Evolutionary conservation across 2,888 invertebrate species (phyloP), one percentile per base, ranked within the genome.

Genomic region (Lamellibrachia satsuma): DNA sequence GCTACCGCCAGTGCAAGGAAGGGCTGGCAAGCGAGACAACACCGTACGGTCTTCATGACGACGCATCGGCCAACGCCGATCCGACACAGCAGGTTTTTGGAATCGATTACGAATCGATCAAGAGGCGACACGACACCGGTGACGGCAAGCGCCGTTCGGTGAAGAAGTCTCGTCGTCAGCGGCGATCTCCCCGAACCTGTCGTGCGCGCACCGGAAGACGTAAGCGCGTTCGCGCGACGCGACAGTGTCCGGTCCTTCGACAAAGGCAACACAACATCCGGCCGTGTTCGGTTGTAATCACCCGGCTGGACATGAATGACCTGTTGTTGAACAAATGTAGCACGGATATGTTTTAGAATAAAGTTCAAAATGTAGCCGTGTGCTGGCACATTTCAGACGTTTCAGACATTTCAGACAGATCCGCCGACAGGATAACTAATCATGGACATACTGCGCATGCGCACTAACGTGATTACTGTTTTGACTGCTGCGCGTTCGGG

Each of bases 371-470:
- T 22, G n/a, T 75, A 75, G 75, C 75, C 75, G 22, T 22, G 75
- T 22, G 22, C 75, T 75, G 75, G 75, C 75, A 75, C 75, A 75
- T 75, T 75, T 75, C 75, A 22, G 22, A 75, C 75, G 3, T 75
- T 75, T n/a, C n/a, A n/a, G n/a, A n/a, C n/a, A n/a, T n/a, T n/a
- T n/a, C n/a, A n/a, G n/a, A 75, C 6, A 75, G 75, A 75, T 75
- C 75, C 75, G 75, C 75, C 15, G 75, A 75, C n/a, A 15, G 75
- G 75, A 75, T 9, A 75, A 75, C 75, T n/a, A n/a, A 75, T 75
- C 75, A 75, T 75, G 75, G 75, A 75, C 75, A 75, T 6, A 75
- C 75, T 75, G 75, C 75, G 75, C 75, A 75, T 75, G 75, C 75
- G 75, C 75, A n/a, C 75, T 75, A 75, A 75, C 22, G 75, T 2